Evolutionary conservation across 1,140 invertebrate species (phyloP).

Genomic region (Sinella curviseta): DNA sequence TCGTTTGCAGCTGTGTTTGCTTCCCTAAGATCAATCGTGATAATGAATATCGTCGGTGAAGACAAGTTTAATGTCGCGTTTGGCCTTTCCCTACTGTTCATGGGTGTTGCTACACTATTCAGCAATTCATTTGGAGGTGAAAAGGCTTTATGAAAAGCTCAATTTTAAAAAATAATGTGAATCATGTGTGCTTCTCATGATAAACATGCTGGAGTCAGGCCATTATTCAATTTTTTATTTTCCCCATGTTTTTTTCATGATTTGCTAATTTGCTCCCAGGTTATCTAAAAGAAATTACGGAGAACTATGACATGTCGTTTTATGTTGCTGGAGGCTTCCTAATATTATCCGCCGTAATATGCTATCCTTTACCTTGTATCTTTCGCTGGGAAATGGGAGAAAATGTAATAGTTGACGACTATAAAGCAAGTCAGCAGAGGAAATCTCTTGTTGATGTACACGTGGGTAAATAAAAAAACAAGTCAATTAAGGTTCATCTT

Average conservation of each 20-base stretch:
- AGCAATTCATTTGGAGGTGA: conserved; percentile 40
- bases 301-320: conserved; percentile 79
- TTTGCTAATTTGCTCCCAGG: conserved; percentile 34
- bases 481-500: not conserved
- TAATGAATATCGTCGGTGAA: conserved; percentile 38
- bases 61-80: conserved; percentile 45
- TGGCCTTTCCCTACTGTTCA: conserved; percentile 42
- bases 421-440: not conserved
- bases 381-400: conserved; percentile 48
- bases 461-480: not conserved
- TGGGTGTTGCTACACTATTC: conserved; percentile 36
- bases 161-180: not conserved
- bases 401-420: not conserved
- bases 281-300: conserved; percentile 70
- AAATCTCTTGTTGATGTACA: not conserved
- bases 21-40: conserved; percentile 30
- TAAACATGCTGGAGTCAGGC: no score
- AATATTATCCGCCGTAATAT: conserved; percentile 78
- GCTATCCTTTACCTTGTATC: conserved; percentile 64
- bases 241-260: not conserved
- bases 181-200: not conserved
- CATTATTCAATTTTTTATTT: not conserved
- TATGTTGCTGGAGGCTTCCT: conserved; percentile 83
- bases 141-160: not conserved
- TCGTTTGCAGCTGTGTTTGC: conserved; percentile 13